Conservation (phyloP, 2,888 invertebrate genomes). For the Sesamia inferens region DNA sequence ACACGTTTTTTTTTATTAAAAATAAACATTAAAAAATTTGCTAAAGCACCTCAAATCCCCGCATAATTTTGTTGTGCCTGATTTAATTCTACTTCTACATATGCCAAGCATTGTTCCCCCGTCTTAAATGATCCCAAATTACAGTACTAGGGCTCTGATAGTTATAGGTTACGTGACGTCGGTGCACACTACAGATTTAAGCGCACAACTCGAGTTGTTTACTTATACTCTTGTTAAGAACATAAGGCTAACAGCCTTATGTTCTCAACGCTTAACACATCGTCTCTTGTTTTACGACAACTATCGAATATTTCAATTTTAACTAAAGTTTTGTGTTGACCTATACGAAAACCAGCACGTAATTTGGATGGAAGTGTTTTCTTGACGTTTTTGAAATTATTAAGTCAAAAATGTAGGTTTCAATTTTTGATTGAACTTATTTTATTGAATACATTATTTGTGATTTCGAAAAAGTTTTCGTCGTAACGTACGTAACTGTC, state of each 20-base stretch:
- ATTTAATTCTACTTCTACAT: neutral
- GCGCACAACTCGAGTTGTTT: constrained; percentile 59
- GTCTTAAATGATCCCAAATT: constrained; percentile 22
- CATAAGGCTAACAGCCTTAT: constrained; percentile 67
- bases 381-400: neutral
- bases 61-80: neutral
- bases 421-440: neutral
- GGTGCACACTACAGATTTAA: constrained; percentile 65
- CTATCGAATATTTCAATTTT: constrained; percentile 24
- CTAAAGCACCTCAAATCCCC: neutral
- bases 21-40: neutral
- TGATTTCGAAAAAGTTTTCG: neutral
- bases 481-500: neutral
- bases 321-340: neutral
- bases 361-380: neutral
- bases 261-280: constrained; percentile 65
- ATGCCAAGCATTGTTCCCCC: neutral
- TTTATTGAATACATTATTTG: constrained; percentile 4
- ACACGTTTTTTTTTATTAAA: neutral
- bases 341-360: neutral
- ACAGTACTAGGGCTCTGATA: constrained; percentile 30
- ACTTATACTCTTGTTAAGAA: constrained; percentile 56
- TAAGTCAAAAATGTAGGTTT: neutral
- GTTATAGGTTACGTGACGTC: constrained; percentile 71
- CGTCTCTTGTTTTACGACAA: constrained; percentile 49